phyloP scores from a whole-genome alignment of 2,113 vertebrate species.

The Emydura subglobosa region DNA sequence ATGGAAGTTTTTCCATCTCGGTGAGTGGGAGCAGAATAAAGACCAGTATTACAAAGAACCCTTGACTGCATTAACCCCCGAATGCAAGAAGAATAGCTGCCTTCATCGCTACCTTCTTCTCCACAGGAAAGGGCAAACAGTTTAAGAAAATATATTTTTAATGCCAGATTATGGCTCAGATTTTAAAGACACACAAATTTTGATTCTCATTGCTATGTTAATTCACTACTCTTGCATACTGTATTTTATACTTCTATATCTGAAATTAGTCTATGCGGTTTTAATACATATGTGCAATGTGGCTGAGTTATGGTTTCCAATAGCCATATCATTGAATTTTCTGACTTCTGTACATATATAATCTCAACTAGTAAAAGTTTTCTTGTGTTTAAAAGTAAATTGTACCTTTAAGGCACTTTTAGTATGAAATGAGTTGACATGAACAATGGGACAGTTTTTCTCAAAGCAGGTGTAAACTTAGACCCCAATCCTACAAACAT shows the following conservation, averaged over 20 bases:
- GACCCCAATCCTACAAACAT: not conserved
- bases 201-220: fast-evolving
- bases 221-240: not conserved
- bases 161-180: not conserved
- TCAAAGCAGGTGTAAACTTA: not conserved
- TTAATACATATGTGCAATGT: not conserved
- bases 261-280: not conserved
- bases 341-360: not conserved
- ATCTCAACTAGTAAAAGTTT: not conserved
- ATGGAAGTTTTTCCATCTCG: not conserved
- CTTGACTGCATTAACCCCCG: not conserved
- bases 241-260: not conserved
- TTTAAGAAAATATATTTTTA: not conserved
- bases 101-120: not conserved
- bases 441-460: not conserved
- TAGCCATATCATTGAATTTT: not conserved
- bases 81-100: not conserved
- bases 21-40: not conserved
- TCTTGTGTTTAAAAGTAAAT: not conserved
- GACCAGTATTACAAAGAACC: not conserved
- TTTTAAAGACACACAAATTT: constrained; percentile 3
- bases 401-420: not conserved
- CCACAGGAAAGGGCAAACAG: not conserved
- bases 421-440: not conserved
- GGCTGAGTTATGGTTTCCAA: constrained; percentile 4